A percentile compares a stretch with the other conserved stretches of the same genome.
phyloP scores from a whole-genome alignment of 2,113 vertebrate genomes.

The Misgurnus anguillicaudatus region DNA sequence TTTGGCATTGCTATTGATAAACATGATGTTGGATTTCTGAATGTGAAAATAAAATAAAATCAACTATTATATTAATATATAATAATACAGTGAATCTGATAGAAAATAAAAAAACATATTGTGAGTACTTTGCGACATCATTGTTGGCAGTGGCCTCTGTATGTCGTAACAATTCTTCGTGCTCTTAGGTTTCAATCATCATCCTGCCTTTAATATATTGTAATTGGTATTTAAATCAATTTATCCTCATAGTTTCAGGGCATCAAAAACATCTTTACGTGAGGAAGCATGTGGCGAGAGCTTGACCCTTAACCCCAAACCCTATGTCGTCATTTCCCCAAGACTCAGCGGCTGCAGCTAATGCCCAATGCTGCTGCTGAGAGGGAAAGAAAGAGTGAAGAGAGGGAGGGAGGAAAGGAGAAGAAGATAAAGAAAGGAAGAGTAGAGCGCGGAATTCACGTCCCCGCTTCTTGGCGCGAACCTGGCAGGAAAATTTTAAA shows the following conservation, averaged over 20 bases:
- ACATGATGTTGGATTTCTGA: too few species aligned
- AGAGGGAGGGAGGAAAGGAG: constrained; percentile 37
- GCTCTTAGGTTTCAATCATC: not conserved
- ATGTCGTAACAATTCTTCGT: not conserved
- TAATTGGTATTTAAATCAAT: not conserved
- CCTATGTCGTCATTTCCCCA: constrained; percentile 62
- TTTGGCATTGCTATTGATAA: too few species aligned
- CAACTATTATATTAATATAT: not conserved
- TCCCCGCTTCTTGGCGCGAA: constrained; percentile 48
- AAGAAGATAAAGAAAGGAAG: constrained; percentile 41
- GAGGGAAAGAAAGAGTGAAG: constrained; percentile 35
- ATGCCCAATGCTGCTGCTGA: constrained; percentile 30
- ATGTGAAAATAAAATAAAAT: not conserved
- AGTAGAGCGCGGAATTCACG: constrained; percentile 42
- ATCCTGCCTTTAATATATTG: not conserved
- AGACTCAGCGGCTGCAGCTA: constrained; percentile 41
- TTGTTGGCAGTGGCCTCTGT: not conserved
- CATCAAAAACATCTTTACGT: not conserved
- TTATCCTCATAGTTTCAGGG: not conserved
- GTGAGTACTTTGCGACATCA: not conserved
- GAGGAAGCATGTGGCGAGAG: constrained; percentile 40
- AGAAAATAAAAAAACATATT: too few species aligned
- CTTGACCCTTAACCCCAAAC: constrained; percentile 46
- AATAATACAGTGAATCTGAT: not conserved
- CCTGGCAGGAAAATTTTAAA: constrained; percentile 33